Evolutionary conservation across 2,888 invertebrate species (phyloP), one percentile per base, ranked within the genome.

Genomic region (Plutella xylostella): DNA sequence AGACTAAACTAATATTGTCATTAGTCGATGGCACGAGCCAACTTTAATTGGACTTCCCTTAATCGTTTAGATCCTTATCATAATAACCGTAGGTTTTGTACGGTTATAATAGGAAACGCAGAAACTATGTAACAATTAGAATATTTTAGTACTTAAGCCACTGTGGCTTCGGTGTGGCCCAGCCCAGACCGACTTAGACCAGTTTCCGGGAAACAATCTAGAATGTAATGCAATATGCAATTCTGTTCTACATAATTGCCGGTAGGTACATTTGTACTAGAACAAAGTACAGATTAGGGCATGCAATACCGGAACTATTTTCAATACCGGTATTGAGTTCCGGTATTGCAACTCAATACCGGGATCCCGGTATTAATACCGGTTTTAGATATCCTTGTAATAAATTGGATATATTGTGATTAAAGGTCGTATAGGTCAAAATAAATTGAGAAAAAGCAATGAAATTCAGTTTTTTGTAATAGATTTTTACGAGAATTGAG

Each of bases 161-260:
- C n/a, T n/a, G n/a, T n/a, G n/a, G n/a, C n/a, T n/a, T n/a, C n/a
- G n/a, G n/a, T n/a, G n/a, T n/a, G n/a, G n/a, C n/a, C n/a, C n/a
- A n/a, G n/a, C n/a, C n/a, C 7, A 33, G 33, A n/a, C 9, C 9
- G 5, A 25, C 25, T 25, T 20, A 19, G 7, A 17, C 25, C 39
- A 22, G 39, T 28, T 39, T 22, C 9, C 11, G 25, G 19, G n/a
- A 14, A 22, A 22, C 21, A 22, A 20, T n/a, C 39, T 39, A 39
- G 15, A 25, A 17, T 39, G 25, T 15, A 39, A 39, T 39, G 39
- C 22, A 25, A 39, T 39, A 39, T 39, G 39, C 22, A 39, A 39
- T 22, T 39, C 25, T 25, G 25, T 25, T 39, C 22, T 22, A n/a
- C 37, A 37, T 37, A 19, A 19, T n/a, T 20, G n/a, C 17, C 19